phyloP scores from a whole-genome alignment of 2,113 vertebrate genomes.

The Nothobranchius kuhntae region DNA sequence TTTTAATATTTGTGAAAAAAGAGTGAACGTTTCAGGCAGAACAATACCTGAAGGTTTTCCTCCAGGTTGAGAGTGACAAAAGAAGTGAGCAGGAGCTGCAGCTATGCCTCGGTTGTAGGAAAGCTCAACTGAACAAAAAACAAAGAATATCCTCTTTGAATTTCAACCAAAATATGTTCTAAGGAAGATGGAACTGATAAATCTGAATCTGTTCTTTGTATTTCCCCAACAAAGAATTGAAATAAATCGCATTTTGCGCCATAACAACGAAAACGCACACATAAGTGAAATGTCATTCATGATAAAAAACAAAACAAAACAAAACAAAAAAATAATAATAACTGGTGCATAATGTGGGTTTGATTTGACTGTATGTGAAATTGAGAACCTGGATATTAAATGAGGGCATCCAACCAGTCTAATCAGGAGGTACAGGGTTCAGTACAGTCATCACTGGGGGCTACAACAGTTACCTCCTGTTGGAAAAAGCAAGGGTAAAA shows the following conservation, averaged over 20 bases:
- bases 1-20: neutral
- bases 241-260: no score
- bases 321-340: neutral
- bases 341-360: constrained; percentile 4
- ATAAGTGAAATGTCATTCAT: neutral
- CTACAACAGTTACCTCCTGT: constrained; percentile 68
- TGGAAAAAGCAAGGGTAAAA: constrained; percentile 33
- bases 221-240: no score
- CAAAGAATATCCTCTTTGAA: neutral
- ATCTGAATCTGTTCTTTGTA: no score
- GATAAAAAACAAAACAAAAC: no score
- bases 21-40: neutral
- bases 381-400: constrained; percentile 76
- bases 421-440: constrained; percentile 78
- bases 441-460: constrained; percentile 79
- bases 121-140: constrained; percentile 52
- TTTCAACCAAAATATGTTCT: neutral
- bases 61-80: constrained; percentile 74
- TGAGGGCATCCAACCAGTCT: constrained; percentile 81
- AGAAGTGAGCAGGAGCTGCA: constrained; percentile 57
- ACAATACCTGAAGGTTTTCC: constrained; percentile 75
- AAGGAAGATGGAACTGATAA: no score
- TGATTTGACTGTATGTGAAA: constrained; percentile 46
- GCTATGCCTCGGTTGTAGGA: constrained; percentile 67
- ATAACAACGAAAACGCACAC: neutral